Conservation (phyloP, 2,797 vertebrate genomes). For the Hippoglossus hippoglossus region DNA sequence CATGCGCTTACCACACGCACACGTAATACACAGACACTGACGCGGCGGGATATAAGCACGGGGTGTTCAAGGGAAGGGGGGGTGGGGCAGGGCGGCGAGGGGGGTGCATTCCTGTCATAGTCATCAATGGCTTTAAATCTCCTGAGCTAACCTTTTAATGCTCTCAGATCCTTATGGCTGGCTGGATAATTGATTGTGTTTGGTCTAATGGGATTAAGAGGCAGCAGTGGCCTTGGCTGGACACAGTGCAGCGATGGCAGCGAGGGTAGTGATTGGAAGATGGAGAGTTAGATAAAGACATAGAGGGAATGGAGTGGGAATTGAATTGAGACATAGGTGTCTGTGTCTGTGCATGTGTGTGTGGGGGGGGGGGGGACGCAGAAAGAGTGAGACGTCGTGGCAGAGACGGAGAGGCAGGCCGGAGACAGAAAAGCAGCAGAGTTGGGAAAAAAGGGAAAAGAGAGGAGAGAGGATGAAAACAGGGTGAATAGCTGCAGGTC, state of each 20-base stretch:
- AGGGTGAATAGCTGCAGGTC: slow-evolving; percentile 77
- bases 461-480: slow-evolving; percentile 55
- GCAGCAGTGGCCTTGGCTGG: slow-evolving; percentile 75
- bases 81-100: not conserved
- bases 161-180: slow-evolving; percentile 79
- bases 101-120: slow-evolving; percentile 65
- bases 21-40: slow-evolving; percentile 36
- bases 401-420: slow-evolving; percentile 20
- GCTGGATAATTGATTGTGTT: slow-evolving; percentile 84
- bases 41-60: slow-evolving; percentile 4
- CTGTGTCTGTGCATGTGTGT: not conserved
- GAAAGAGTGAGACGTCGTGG: slow-evolving; percentile 8
- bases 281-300: slow-evolving; percentile 39
- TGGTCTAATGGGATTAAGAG: slow-evolving; percentile 84
- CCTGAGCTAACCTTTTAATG: slow-evolving; percentile 82
- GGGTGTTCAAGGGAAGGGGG: slow-evolving; percentile 6
- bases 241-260: slow-evolving; percentile 56
- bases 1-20: slow-evolving; percentile 58
- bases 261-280: slow-evolving; percentile 58
- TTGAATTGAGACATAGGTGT: slow-evolving; percentile 29
- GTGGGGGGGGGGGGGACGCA: not conserved
- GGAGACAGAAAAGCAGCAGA: slow-evolving; percentile 18
- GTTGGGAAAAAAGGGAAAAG: slow-evolving; percentile 30
- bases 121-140: slow-evolving; percentile 83
- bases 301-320: slow-evolving; percentile 38